Evolutionary conservation across 2,797 vertebrate genomes (phyloP).

Genomic region (Steatocranus sp.): DNA sequence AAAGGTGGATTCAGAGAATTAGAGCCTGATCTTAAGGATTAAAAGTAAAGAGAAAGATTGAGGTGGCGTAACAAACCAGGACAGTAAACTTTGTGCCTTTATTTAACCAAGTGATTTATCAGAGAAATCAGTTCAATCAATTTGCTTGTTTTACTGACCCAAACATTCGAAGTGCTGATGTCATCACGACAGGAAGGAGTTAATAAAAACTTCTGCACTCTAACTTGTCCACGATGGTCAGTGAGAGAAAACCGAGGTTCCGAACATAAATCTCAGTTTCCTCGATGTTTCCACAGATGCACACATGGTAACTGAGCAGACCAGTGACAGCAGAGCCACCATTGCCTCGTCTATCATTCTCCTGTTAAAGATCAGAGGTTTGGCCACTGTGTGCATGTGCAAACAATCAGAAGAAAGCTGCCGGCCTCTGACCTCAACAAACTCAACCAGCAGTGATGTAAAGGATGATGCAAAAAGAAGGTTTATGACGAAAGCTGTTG

Average conservation of each 20-base stretch:
- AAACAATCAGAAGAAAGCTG: no score
- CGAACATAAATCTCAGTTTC: background rate
- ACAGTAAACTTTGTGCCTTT: background rate
- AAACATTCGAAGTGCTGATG: background rate
- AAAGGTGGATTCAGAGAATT: background rate
- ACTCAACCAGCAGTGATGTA: fast-evolving
- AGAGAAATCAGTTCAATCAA: fast-evolving
- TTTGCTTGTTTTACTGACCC: background rate
- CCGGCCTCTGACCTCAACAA: background rate
- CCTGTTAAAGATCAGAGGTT: background rate
- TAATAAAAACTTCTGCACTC: background rate
- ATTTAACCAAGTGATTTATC: background rate
- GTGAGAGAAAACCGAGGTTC: background rate
- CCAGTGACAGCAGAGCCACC: background rate
- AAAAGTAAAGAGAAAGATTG: background rate
- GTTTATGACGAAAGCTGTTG: background rate
- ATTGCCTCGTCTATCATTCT: background rate
- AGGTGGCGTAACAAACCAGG: fast-evolving
- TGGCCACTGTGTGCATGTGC: background rate
- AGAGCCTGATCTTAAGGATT: background rate
- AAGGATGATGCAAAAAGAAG: background rate
- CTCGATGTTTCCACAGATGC: background rate
- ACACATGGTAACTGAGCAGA: background rate
- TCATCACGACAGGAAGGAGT: background rate
- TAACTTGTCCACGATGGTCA: background rate